Base-by-base conservation (phyloP, 2,797 vertebrate species). In the Leptoclinus maculatus region DNA sequence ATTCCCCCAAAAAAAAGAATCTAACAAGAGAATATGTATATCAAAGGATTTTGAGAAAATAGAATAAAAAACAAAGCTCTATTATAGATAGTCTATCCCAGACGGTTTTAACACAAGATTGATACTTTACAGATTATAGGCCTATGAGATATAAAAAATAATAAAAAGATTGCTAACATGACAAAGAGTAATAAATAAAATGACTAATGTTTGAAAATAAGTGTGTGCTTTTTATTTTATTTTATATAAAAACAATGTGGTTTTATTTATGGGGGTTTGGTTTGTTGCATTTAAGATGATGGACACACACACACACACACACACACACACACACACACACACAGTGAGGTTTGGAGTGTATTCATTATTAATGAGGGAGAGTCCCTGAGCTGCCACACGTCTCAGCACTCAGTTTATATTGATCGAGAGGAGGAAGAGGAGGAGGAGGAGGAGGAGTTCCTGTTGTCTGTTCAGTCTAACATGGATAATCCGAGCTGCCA, bases 141-240 rank as follows among this genome's bases (percentile, higher is more conserved):
- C 74, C 83, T 88, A 91, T 83, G 76, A 92, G 71, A 77, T 76
- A 83, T 86, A 34, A 78, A 84, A 79, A 63, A 56, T 4, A 38
- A 58, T 23, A 71, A 76, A 90, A 83, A 84, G 85, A 96, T 93
- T 97, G 95, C 94, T 97, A 95, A 95, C 93, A 97, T 94, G 87
- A 96, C 91, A 91, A 91, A 95, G 95, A 96, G 93, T 96, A 97
- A 96, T 95, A 96, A 98, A 97, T 96, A 94, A 97, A 97, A 84
- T 13, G 95, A 95, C 91, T 97, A 96, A 96, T 97, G 96, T 97
- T 98, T 98, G 95, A 97, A 96, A 94, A 83, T 36, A 89, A 87
- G 88, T 91, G 95, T 96, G 82, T 88, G 87, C 92, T 91, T 91
- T 95, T 92, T 78, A 86, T 23, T 4, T 47, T 32, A 27, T 47